A percentile compares a stretch with the other conserved stretches of the same genome.
Conservation (phyloP, 2,113 vertebrate genomes). For the Onychorhynchus coronatus region DNA sequence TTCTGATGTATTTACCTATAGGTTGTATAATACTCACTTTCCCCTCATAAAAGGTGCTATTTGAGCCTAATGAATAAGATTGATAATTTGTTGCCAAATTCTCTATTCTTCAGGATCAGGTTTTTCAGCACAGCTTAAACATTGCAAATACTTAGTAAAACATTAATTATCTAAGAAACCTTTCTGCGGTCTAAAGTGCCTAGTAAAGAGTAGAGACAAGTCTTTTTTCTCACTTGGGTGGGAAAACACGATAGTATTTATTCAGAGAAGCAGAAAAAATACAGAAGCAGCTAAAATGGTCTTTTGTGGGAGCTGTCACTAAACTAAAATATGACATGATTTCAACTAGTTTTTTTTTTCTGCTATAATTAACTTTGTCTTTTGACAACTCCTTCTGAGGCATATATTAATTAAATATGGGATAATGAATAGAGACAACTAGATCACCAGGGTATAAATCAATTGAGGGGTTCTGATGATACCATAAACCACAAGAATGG, state of each 20-base stretch:
- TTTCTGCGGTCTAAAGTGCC: neutral
- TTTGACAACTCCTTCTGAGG: conserved; percentile 69
- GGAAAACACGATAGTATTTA: neutral
- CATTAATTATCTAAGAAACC: neutral
- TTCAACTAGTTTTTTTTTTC: conserved; percentile 19
- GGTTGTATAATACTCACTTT: neutral
- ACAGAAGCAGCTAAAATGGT: neutral
- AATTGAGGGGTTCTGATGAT: conserved; percentile 68
- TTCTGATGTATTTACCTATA: neutral
- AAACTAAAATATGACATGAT: conserved; percentile 39
- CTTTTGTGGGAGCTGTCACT: conserved; percentile 8
- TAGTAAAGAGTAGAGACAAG: neutral
- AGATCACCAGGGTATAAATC: conserved; percentile 70
- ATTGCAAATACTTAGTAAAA: neutral
- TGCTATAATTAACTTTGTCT: conserved; percentile 68
- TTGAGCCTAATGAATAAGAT: neutral
- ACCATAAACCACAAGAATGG: conserved; percentile 64
- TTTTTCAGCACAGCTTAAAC: neutral
- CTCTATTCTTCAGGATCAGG: neutral
- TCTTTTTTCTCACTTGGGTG: neutral
- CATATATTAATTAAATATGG: conserved; percentile 69
- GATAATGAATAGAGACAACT: conserved; percentile 68
- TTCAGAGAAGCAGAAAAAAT: neutral
- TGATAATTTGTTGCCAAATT: neutral
- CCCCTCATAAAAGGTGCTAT: neutral